Evolutionary conservation across 2,113 vertebrate genomes (phyloP), one percentile per base, ranked within the genome.

Genomic region (Parus major): DNA sequence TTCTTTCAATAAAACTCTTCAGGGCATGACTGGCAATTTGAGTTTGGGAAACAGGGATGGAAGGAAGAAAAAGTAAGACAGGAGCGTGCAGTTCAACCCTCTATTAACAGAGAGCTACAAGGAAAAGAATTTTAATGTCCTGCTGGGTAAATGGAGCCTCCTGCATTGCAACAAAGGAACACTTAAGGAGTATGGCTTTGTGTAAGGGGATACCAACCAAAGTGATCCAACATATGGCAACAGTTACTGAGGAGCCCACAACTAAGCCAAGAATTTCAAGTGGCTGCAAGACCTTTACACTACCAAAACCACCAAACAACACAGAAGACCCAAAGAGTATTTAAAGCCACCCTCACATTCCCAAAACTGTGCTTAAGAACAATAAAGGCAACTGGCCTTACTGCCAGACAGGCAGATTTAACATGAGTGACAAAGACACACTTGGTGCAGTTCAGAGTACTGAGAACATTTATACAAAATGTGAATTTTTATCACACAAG

Each of bases 201-300:
- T 63, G 61, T 90, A 95, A 95, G 33, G n/a, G 49, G 63, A 95
- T 42, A 93, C 57, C 71, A 94, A 75, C 47, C 41, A 56, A 93
- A 93, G 61, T 23, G 77, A 88, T 80, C 61, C 80, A 90, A 91
- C 76, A 90, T 36, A 88, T 52, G 87, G 93, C 75, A 92, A 75
- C 46, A 17, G 75, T 90, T 95, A 93, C 33, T 15, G 60, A 86
- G 56, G 82, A 93, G 64, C 29, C 50, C 75, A 78, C 56, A 88
- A 59, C 64, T 79, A 85, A 92, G 85, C 35, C 92, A 96, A 92
- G 90, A 92, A 91, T 92, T 95, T 86, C 90, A 88, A 96, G 59
- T 47, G 73, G 44, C 21, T 88, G 33, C 47, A 88, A 96, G 82
- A 59, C 55, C 59, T 92, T 92, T 66, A 78, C 31, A 29, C 39